phyloP scores from a whole-genome alignment of 2,888 invertebrate genomes.

The Spisula subtruncata region DNA sequence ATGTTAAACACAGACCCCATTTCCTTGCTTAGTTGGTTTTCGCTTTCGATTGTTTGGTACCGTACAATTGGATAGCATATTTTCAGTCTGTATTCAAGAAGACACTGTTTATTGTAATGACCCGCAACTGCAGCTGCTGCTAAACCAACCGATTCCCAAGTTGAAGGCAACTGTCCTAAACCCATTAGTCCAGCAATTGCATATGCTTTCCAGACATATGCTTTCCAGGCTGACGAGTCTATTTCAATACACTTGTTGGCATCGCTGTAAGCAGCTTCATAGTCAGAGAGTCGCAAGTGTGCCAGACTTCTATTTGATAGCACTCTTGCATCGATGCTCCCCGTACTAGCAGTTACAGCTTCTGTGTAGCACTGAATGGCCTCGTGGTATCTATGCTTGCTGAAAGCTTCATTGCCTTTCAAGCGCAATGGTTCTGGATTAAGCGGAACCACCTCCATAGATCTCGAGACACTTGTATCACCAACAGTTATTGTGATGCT shows the following conservation, averaged over 20 bases:
- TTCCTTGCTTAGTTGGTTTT: slow-evolving; percentile 6
- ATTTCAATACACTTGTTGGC: slow-evolving; percentile 51
- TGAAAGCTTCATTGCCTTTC: slow-evolving; percentile 41
- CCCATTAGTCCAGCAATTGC: slow-evolving; percentile 47
- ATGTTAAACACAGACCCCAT: not conserved
- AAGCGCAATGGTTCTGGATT: not conserved
- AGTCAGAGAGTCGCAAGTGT: slow-evolving; percentile 44
- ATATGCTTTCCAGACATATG: slow-evolving; percentile 57
- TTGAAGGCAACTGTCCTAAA: not conserved
- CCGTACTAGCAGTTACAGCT: not conserved
- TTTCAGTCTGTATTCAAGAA: slow-evolving; percentile 51
- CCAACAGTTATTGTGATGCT: not conserved
- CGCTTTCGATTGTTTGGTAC: slow-evolving; percentile 26
- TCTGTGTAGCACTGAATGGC: slow-evolving; percentile 56
- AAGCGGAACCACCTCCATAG: not conserved
- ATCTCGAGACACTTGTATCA: not conserved
- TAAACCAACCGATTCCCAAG: slow-evolving; percentile 42
- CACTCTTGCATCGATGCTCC: slow-evolving; percentile 12
- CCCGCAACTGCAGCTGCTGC: slow-evolving; percentile 57
- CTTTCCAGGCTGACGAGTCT: slow-evolving; percentile 53
- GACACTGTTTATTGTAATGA: slow-evolving; percentile 34
- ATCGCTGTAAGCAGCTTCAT: slow-evolving; percentile 54
- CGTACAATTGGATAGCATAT: slow-evolving; percentile 52
- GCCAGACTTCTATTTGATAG: slow-evolving; percentile 42
- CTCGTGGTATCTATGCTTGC: slow-evolving; percentile 27